Evolutionary conservation across 2,888 invertebrate genomes (phyloP), one percentile per base, ranked within the genome.

Genomic region (Synergus itoensis): DNA sequence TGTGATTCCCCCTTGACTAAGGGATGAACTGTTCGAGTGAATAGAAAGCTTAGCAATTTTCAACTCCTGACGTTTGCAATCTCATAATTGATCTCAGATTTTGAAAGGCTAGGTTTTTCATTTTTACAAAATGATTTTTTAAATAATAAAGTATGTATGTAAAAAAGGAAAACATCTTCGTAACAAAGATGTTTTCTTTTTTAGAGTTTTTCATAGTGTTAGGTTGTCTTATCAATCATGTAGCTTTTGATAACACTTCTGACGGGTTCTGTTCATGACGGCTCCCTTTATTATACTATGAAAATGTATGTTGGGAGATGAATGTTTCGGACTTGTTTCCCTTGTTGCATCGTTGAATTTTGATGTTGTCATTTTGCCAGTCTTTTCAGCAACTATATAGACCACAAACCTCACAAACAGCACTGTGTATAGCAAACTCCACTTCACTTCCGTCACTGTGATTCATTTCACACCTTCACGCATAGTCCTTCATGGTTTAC

Each of bases 401-500:
- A 21, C 67, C 45, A 45, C 67, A 18, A 57, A n/a, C 8, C 53
- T 18, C 18, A 36, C 36, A 63, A 63, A 63, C 36, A 63, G 36
- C 36, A 12, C 63, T 28, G 1, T 57, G 12, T 14, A 36, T 36
- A 12, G 36, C 5, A 5, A 36, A 36, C 7, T 21, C 14, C 45
- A 43, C 43, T 18, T 43, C 43, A 18, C 41, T 18, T 67, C 65
- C 18, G 4, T 43, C 14, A 43, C 18, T 18, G 43, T 67, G 65
- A 67, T 43, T 67, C 43, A 67, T 14, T 67, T 45, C 45, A 67
- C 45, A 21, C 21, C 9, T n/a, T 41, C 43, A 2, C 21, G 28
- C 36, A 5, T 18, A 41, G n/a, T 65, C 65, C 43, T 65, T 43
- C 8, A 64, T 36, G 64, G 40, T 64, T 64, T 64, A 43, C 43